phyloP scores from a whole-genome alignment of 1,140 invertebrate species.

The Drosophila elegans region DNA sequence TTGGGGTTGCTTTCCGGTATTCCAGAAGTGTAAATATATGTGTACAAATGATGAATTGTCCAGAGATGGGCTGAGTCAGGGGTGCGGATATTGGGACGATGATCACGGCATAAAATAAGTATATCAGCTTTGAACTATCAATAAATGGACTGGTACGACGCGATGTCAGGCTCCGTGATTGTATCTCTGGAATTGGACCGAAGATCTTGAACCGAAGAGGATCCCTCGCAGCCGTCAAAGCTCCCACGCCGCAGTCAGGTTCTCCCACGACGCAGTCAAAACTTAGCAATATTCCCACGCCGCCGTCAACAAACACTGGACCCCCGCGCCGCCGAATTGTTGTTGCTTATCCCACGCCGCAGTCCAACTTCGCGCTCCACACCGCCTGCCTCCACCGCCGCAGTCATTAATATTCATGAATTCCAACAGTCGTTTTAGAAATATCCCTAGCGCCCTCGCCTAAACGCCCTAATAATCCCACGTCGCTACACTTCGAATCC shows the following conservation, averaged over 20 bases:
- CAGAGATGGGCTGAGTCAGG: constrained; percentile 49
- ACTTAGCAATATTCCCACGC: constrained; percentile 29
- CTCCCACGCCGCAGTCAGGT: constrained; percentile 54
- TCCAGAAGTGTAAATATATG: constrained; percentile 65
- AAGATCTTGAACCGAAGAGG: constrained; percentile 44
- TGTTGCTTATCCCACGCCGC: background rate
- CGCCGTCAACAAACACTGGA: constrained; percentile 12
- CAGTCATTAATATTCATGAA: background rate
- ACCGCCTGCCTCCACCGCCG: background rate
- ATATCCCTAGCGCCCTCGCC: constrained; percentile 34
- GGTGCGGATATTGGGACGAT: constrained; percentile 52
- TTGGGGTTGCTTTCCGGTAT: constrained; percentile 63
- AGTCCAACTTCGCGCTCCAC: background rate
- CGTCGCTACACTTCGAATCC: constrained; percentile 26
- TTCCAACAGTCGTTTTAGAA: background rate
- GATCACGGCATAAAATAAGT: constrained; percentile 45
- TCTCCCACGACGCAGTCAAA: constrained; percentile 68
- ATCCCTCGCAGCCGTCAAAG: constrained; percentile 46
- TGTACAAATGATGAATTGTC: constrained; percentile 62
- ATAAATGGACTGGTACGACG: constrained; percentile 4
- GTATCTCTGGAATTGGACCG: constrained; percentile 54
- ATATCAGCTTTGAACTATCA: constrained; percentile 77
- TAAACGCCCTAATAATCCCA: constrained; percentile 48
- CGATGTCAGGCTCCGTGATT: background rate
- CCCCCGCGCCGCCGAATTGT: constrained; percentile 41